Evolutionary conservation across 1,140 invertebrate genomes (phyloP), one percentile per base, ranked within the genome.

Genomic region (Sesamia nonagrioides): DNA sequence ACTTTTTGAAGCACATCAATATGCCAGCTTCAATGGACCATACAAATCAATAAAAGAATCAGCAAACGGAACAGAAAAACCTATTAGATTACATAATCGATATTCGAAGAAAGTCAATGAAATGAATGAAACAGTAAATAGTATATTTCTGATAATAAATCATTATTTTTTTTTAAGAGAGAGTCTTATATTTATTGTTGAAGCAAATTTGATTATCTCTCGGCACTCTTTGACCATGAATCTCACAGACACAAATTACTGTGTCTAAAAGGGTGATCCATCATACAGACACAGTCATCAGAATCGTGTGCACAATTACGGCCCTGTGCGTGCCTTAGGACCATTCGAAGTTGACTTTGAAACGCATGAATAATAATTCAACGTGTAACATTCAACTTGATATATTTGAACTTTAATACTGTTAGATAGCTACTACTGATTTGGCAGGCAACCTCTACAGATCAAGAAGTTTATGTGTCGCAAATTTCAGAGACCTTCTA

Each of bases 291-390:
- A 63, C 1, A 63, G 60, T n/a, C 9, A 40, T 63, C 60, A 63
- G 17, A 40, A 63, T 40, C 35, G 35, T 61, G 50, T 37, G 21
- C 15, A 50, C 50, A 72, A 72, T 72, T 72, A 72, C 69, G 50
- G 69, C 69, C 69, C 69, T 72, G 69, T 72, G 69, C 69, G 69
- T 72, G 69, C 21, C 17, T 37, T 7, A 63, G n/a, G 7, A 63
- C 17, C 37, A 63, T 63, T 63, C 40, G 42, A 42, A 63, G 7
- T 37, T 61, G 37, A 72, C 69, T 56, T 52, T 72, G 33, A 54
- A 72, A 56, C 50, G 40, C 37, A n/a, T 9, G 37, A 42, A 63
- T 63, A 40, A n/a, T n/a, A n/a, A 61, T 61, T 37, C 35, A 61
- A 40, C 33, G 0, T 8, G 27, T 58, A n/a, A 35, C 7, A 42